These are phyloP conservation scores for Brachionus manjavacas DNA, from an alignment of 1,140 invertebrate genomes.

Conservation along the genomic window DNA sequence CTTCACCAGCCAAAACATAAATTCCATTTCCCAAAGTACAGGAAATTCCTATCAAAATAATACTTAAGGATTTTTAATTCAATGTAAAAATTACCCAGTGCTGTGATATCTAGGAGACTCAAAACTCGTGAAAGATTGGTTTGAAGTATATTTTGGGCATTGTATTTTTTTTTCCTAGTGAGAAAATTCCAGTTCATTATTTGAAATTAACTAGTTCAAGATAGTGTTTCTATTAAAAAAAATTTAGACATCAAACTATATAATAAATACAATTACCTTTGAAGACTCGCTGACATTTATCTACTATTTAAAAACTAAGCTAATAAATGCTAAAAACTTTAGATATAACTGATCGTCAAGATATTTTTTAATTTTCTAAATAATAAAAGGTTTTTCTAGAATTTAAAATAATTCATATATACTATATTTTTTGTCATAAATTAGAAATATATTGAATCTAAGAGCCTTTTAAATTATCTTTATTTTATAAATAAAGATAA, in stretches of 20 bases:
- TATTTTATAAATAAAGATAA: neutral
- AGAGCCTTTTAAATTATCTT: too few species aligned
- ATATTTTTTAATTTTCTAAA: neutral
- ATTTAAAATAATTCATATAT: neutral
- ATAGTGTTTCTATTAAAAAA: neutral
- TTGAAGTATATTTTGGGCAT: slow-evolving; percentile 47
- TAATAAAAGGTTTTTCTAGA: neutral
- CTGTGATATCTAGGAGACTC: slow-evolving; percentile 71
- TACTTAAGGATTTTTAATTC: neutral
- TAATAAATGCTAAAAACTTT: neutral
- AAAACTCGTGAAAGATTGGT: slow-evolving; percentile 70
- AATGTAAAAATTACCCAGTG: slow-evolving; percentile 56
- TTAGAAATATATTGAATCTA: neutral
- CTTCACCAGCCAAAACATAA: slow-evolving; percentile 51
- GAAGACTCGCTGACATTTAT: neutral
- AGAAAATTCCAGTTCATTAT: neutral
- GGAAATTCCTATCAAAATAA: slow-evolving; percentile 49
- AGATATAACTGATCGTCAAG: neutral
- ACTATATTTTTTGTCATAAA: neutral
- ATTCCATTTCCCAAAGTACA: slow-evolving; percentile 68
- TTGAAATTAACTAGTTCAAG: neutral
- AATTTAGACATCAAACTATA: neutral
- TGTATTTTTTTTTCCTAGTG: neutral
- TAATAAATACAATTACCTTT: neutral
- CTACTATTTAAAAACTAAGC: neutral